A percentile compares a stretch with the other conserved stretches of the same genome.
Evolutionary conservation across 2,797 vertebrate genomes (phyloP).

Genomic region (Danio albolineatus): DNA sequence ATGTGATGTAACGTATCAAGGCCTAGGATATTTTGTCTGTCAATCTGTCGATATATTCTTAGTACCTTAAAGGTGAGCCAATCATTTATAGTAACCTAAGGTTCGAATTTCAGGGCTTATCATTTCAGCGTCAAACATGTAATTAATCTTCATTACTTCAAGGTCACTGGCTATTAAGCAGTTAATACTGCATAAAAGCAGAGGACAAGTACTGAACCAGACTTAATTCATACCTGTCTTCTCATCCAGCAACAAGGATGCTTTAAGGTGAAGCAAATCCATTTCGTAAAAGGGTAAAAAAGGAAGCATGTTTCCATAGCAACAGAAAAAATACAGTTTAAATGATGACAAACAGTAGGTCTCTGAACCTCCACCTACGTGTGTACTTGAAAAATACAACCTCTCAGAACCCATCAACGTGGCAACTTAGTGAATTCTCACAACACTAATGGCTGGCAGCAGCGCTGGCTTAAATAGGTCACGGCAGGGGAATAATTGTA

Average conservation of each 20-base stretch:
- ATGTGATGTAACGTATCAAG: neutral
- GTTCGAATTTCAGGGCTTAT: neutral
- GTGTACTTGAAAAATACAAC: constrained; percentile 72
- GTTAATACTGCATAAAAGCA: neutral
- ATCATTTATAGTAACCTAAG: neutral
- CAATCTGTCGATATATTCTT: neutral
- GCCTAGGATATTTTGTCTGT: neutral
- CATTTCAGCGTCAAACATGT: neutral
- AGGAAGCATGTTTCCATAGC: constrained; percentile 76
- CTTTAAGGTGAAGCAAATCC: constrained; percentile 73
- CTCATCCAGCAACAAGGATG: constrained; percentile 28
- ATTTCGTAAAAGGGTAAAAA: constrained; percentile 61
- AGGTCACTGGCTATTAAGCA: neutral
- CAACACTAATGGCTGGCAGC: constrained; percentile 75
- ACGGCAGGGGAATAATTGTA: constrained; percentile 77
- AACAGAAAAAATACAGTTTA: constrained; percentile 77
- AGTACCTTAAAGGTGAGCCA: neutral
- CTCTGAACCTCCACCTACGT: constrained; percentile 81
- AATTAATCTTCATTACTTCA: neutral
- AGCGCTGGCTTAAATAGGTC: constrained; percentile 76
- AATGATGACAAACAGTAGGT: constrained; percentile 78
- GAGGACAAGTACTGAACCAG: constrained; percentile 1
- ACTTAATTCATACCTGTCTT: constrained; percentile 34
- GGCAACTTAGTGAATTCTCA: constrained; percentile 74
- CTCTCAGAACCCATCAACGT: constrained; percentile 77